phyloP scores from a whole-genome alignment of 1,140 invertebrate species.

The Contarinia nasturtii region DNA sequence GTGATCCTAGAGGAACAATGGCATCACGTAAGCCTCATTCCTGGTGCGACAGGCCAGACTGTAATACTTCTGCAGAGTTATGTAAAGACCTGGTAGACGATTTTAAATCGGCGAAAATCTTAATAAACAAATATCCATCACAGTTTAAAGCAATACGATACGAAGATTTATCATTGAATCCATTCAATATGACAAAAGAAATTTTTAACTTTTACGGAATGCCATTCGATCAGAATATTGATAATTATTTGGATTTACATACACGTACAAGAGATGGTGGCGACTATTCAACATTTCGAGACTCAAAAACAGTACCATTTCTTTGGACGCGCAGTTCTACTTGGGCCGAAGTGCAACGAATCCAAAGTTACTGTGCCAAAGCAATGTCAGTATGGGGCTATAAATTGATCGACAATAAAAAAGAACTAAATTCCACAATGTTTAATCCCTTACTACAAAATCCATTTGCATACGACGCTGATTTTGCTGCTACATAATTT shows the following conservation, averaged over 20 bases:
- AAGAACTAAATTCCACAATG: conserved; percentile 11
- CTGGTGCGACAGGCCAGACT: conserved; percentile 72
- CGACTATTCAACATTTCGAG: conserved; percentile 63
- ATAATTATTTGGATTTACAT: conserved; percentile 57
- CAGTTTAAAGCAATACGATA: conserved; percentile 63
- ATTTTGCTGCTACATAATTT: too few relatives aligned
- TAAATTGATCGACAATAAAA: conserved; percentile 26
- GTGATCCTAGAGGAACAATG: conserved; percentile 70
- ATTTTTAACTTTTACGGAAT: conserved; percentile 60
- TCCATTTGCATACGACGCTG: conserved; percentile 11
- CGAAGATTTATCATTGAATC: conserved; percentile 64
- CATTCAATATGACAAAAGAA: conserved; percentile 45
- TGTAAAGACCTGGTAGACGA: conserved; percentile 69
- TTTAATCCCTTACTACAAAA: conserved; percentile 21
- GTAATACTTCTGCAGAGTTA: conserved; percentile 49
- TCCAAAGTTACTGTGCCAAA: conserved; percentile 42
- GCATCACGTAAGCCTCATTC: conserved; percentile 65
- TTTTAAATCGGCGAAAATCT: conserved; percentile 48
- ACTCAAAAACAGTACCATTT: conserved; percentile 64
- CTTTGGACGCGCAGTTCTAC: conserved; percentile 62
- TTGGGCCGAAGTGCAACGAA: conserved; percentile 26
- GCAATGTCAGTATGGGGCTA: conserved; percentile 76
- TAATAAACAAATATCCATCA: conserved; percentile 45
- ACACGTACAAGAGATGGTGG: conserved; percentile 59
- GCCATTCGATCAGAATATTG: conserved; percentile 43